phyloP scores from a whole-genome alignment of 1,140 invertebrate species.

The Octopus bimaculoides region DNA sequence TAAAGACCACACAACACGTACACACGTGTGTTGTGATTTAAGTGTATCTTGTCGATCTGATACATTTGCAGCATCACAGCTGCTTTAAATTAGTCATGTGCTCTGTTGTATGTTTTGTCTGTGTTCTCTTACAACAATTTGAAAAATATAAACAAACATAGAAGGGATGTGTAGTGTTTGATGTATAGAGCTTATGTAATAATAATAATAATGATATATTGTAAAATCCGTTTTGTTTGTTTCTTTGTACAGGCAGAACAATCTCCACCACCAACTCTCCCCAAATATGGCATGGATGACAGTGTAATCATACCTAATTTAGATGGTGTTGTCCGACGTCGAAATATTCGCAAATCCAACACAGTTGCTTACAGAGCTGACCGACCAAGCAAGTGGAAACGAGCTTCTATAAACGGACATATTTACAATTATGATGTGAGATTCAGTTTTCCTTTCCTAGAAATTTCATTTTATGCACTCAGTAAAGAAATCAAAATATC shows the following conservation, averaged over 20 bases:
- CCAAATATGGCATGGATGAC: slow-evolving; percentile 38
- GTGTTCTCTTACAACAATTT: no score
- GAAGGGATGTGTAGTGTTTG: no score
- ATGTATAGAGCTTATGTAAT: no score
- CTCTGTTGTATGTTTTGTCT: no score
- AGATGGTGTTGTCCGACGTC: slow-evolving; percentile 39
- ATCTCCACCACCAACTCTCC: slow-evolving; percentile 20
- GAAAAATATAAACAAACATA: no score
- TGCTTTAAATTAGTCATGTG: no score
- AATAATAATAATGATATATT: neutral
- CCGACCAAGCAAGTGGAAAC: slow-evolving; percentile 65
- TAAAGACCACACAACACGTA: no score
- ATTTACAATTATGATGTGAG: slow-evolving; percentile 76
- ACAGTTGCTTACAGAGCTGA: slow-evolving; percentile 70
- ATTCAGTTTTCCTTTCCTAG: neutral
- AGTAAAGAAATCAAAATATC: no score
- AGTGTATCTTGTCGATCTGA: no score
- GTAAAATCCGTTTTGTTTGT: neutral
- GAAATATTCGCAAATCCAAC: slow-evolving; percentile 56
- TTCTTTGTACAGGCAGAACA: slow-evolving; percentile 10
- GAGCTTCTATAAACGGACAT: slow-evolving; percentile 85
- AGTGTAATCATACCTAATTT: slow-evolving; percentile 34
- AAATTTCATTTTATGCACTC: no score
- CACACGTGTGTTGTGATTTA: no score
- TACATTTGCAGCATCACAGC: no score